Percentiles rank a stretch among this genome's conserved stretches.
These are phyloP conservation scores for Mayetiola destructor DNA, from an alignment of 2,888 invertebrate species.

Conservation along the genomic window DNA sequence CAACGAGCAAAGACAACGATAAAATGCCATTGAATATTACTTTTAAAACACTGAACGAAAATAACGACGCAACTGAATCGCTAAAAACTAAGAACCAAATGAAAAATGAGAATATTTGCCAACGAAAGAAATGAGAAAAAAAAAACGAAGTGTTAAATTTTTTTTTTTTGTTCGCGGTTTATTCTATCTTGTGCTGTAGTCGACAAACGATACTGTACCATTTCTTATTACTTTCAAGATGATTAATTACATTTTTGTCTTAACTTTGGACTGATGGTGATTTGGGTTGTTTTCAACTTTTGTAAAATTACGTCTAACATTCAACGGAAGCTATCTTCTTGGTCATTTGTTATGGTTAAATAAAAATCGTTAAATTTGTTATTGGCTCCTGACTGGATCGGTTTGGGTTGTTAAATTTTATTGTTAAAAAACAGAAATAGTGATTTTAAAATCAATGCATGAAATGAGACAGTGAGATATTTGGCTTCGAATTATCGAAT, in stretches of 20 bases:
- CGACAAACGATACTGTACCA: not conserved
- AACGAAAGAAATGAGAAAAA: not conserved
- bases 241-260: slow-evolving; percentile 4
- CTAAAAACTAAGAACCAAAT: no score
- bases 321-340: not conserved
- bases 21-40: no score
- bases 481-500: no score
- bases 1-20: no score
- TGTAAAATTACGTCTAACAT: not conserved
- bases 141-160: not conserved
- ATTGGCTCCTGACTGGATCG: not conserved
- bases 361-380: not conserved
- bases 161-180: not conserved
- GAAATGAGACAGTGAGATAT: no score
- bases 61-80: no score
- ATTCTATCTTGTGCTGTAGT: not conserved
- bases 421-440: not conserved
- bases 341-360: not conserved
- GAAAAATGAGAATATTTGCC: slow-evolving; percentile 9
- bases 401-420: not conserved
- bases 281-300: not conserved
- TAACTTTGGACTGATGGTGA: not conserved
- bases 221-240: slow-evolving; percentile 6
- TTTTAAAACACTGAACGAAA: no score
- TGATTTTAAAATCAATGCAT: not conserved